Evolutionary conservation across 2,797 vertebrate species (phyloP).

Genomic region (Hoplostethus atlanticus): DNA sequence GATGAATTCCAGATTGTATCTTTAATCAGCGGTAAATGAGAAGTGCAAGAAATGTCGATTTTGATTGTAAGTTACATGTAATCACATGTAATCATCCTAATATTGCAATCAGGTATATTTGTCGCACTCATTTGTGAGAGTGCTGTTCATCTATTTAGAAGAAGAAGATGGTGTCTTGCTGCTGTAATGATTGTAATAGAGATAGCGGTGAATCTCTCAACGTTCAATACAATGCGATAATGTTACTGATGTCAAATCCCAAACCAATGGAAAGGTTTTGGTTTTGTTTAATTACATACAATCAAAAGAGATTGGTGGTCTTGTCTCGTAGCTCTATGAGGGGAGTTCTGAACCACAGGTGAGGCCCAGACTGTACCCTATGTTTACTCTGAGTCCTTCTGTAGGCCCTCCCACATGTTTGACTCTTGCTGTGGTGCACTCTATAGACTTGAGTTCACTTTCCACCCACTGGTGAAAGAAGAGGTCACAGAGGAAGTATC

Average conservation of each 20-base stretch:
- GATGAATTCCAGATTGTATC: background rate
- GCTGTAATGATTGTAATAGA: too few species aligned
- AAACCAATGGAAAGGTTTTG: background rate
- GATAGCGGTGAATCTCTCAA: too few species aligned
- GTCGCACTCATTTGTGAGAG: too few species aligned
- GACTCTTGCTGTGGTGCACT: background rate
- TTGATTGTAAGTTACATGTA: background rate
- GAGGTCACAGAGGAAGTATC: constrained; percentile 75
- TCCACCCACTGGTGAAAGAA: constrained; percentile 66
- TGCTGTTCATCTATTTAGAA: too few species aligned
- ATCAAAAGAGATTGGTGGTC: background rate
- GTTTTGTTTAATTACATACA: background rate
- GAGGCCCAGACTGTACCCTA: constrained; percentile 23
- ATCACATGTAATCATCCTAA: background rate
- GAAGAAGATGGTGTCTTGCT: too few species aligned
- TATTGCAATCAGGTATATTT: too few species aligned
- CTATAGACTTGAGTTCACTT: constrained; percentile 54
- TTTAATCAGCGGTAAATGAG: background rate
- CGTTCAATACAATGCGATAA: too few species aligned
- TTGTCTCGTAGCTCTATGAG: background rate
- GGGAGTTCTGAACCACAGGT: background rate
- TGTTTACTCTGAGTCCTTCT: constrained; percentile 59
- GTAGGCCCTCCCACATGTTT: constrained; percentile 69
- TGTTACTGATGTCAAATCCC: background rate
- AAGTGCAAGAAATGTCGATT: background rate